Conservation (phyloP, 2,113 vertebrate genomes). For the Bujurquina vittata region DNA sequence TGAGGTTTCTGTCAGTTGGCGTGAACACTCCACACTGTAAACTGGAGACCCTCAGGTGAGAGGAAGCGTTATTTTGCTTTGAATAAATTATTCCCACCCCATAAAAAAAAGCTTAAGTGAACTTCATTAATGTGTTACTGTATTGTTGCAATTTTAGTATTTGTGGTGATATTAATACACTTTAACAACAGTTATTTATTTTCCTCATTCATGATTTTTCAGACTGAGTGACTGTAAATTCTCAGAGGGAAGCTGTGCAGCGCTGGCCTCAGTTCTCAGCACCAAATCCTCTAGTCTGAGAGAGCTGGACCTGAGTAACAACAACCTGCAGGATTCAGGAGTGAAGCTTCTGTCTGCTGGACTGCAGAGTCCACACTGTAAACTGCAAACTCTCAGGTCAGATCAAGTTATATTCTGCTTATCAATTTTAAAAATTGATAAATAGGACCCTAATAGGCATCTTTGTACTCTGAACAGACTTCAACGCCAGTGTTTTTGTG, state of each 20-base stretch:
- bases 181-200: no score
- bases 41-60: no score
- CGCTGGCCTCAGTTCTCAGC: background rate
- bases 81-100: no score
- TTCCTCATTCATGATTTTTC: background rate
- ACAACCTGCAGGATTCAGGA: background rate
- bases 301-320: no score
- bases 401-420: background rate
- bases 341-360: background rate
- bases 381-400: background rate
- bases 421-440: background rate
- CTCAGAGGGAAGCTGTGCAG: background rate
- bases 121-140: no score
- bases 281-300: background rate
- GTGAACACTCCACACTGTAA: no score
- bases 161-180: no score
- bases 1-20: no score
- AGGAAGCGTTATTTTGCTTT: no score
- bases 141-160: no score
- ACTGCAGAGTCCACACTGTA: background rate
- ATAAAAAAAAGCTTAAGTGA: no score
- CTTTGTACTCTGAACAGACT: no score
- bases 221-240: background rate
- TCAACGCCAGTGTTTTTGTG: background rate
- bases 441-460: background rate